Base-by-base conservation (phyloP, 1,140 invertebrate genomes). In the Drosophila malerkotliana region DNA sequence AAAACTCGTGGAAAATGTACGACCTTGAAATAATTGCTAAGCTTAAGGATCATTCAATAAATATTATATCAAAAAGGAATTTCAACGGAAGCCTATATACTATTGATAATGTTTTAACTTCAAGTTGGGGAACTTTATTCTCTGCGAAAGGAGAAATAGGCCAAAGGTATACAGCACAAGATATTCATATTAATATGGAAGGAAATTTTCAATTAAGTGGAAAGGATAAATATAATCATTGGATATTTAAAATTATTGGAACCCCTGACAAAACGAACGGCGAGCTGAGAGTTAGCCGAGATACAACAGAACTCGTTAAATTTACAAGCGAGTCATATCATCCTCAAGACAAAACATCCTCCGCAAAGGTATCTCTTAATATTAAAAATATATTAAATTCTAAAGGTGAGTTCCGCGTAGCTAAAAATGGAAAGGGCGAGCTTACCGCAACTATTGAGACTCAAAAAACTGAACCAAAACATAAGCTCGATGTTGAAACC, bases 401-500 rank as follows among this genome's bases (percentile, higher is more conserved):
- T 9, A 93, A 94, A 47, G 94, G 93, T 21, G 92, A 94, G 57
- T 93, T 93, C 60, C 94, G 94, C 48, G 83, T 90, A 0, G 75
- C 93, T 2, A 93, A 92, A 30, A 92, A 92, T 58, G 94, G 94
- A 18, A 94, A 93, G 71, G 94, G 93, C n/a, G 93, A 93, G 39
- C 91, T 93, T 7, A 81, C 92, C 9, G 78, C 94, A 7, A 91
- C 91, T 2, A 44, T 94, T 34, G 92, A 93, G 34, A 93, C 93
- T 83, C 92, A 91, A 88, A 94, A 91, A 74, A 53, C 77, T 7
- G 82, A 94, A 34, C 93, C 94, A 6, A 95, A 95, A 72, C 89
- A 91, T 15, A 91, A 87, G n/a, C 92, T 96, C 32, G 95, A 95
- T 79, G 92, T 93, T 9, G 94, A 95, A 3, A 76, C 94, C 0